A percentile compares a stretch with the other conserved stretches of the same genome.
Evolutionary conservation across 2,888 invertebrate species (phyloP).

Genomic region (Choreutis nemorana): DNA sequence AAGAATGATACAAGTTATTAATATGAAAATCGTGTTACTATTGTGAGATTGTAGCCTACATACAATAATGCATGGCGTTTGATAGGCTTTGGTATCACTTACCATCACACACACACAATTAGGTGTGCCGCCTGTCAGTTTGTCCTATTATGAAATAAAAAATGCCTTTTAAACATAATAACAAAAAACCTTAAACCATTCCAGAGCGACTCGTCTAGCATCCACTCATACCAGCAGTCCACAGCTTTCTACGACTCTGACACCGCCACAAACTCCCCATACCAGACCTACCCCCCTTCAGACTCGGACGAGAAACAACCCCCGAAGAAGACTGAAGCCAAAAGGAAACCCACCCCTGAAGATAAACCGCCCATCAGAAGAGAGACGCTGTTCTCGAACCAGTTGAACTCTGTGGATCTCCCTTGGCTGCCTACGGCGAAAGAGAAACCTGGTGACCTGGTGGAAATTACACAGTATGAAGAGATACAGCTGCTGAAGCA

Average conservation of each 20-base stretch:
- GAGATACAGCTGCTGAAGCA: conserved; percentile 52
- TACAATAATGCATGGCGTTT: too few relatives aligned
- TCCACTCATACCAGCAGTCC: conserved; percentile 31
- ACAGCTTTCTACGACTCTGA: conserved; percentile 38
- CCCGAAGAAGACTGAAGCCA: conserved; percentile 13
- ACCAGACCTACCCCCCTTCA: conserved; percentile 10
- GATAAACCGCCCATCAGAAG: conserved; percentile 22
- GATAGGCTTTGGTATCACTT: too few relatives aligned
- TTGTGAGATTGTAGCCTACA: too few relatives aligned
- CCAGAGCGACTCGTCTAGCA: conserved; percentile 48
- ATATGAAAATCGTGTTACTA: too few relatives aligned
- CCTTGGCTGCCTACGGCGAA: conserved; percentile 37
- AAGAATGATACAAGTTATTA: too few relatives aligned
- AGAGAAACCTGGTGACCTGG: conserved; percentile 19
- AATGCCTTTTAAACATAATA: too few relatives aligned
- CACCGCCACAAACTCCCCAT: conserved; percentile 25
- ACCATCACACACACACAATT: too few relatives aligned
- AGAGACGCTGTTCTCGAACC: conserved; percentile 36
- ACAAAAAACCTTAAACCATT: too few relatives aligned
- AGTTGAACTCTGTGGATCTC: conserved; percentile 31
- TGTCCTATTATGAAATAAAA: too few relatives aligned
- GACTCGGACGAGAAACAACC: conserved; percentile 12
- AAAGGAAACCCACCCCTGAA: conserved; percentile 19
- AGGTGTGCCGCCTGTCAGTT: too few relatives aligned
- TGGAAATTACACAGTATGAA: conserved; percentile 44